phyloP scores from a whole-genome alignment of 2,797 vertebrate species.

The Pseudotriccus pelzelni region DNA sequence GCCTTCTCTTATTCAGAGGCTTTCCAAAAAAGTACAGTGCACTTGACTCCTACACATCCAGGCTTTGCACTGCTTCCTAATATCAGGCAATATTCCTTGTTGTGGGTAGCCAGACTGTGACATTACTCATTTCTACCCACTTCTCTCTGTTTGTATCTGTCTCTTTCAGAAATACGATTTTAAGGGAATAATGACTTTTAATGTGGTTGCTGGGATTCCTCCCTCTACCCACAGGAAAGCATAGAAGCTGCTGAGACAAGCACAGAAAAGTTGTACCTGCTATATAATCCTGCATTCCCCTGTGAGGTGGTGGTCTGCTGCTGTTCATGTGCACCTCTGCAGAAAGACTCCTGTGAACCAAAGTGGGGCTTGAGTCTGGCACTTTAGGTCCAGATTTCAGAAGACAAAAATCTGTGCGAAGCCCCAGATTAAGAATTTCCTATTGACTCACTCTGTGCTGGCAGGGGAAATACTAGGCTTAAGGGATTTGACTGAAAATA shows the following conservation, averaged over 20 bases:
- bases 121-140: background rate
- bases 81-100: background rate
- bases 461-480: background rate
- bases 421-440: rapidly evolving
- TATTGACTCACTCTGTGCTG: background rate
- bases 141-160: background rate
- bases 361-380: background rate
- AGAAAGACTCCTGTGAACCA: background rate
- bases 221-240: background rate
- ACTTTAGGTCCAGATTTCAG: background rate
- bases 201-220: background rate
- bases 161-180: background rate
- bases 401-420: background rate
- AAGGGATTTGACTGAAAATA: background rate
- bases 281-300: background rate
- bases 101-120: background rate
- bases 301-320: background rate
- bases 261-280: background rate
- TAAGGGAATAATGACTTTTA: background rate
- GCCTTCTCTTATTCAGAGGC: background rate
- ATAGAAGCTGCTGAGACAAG: background rate
- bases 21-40: background rate
- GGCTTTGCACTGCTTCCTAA: background rate
- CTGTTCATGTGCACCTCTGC: background rate
- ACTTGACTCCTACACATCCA: background rate